phyloP scores from a whole-genome alignment of 2,888 invertebrate species.

The Ormyrus thymus region DNA sequence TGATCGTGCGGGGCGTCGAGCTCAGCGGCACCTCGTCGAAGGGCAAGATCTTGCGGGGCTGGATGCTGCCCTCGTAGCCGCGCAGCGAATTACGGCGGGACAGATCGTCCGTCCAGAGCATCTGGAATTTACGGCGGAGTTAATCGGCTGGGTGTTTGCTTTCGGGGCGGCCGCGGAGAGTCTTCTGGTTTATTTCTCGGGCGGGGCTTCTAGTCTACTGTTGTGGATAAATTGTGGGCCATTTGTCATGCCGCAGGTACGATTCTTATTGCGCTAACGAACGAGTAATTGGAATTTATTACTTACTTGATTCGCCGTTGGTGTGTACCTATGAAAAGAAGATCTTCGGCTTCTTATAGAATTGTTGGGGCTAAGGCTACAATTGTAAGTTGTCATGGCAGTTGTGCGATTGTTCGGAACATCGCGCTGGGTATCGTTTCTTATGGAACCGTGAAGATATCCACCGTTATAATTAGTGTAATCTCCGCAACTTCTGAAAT shows the following conservation, averaged over 20 bases:
- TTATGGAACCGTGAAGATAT: slow-evolving; percentile 76
- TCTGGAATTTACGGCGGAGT: slow-evolving; percentile 64
- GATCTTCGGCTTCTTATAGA: slow-evolving; percentile 78
- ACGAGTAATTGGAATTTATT: not conserved
- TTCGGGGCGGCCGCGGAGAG: too few species aligned
- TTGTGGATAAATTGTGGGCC: too few species aligned
- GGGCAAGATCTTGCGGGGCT: slow-evolving; percentile 68
- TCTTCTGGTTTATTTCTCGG: too few species aligned
- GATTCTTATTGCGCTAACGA: not conserved
- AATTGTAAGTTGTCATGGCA: slow-evolving; percentile 78
- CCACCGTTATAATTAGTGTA: slow-evolving; percentile 78
- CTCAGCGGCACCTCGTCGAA: slow-evolving; percentile 69
- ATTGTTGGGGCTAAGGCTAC: slow-evolving; percentile 83
- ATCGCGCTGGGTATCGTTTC: slow-evolving; percentile 87
- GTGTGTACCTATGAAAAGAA: slow-evolving; percentile 61
- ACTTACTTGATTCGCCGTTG: slow-evolving; percentile 67
- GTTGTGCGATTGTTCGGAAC: slow-evolving; percentile 80
- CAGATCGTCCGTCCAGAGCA: slow-evolving; percentile 76
- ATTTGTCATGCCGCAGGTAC: too few species aligned
- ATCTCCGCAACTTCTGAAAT: slow-evolving; percentile 80
- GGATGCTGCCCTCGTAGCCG: slow-evolving; percentile 74
- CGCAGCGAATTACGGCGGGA: slow-evolving; percentile 77
- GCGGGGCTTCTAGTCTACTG: too few species aligned
- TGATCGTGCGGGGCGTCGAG: slow-evolving; percentile 73
- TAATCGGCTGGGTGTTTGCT: too few species aligned